These are phyloP conservation scores for Ovibos moschatus DNA, from an alignment of 2,113 vertebrate species.

Conservation along the genomic window DNA sequence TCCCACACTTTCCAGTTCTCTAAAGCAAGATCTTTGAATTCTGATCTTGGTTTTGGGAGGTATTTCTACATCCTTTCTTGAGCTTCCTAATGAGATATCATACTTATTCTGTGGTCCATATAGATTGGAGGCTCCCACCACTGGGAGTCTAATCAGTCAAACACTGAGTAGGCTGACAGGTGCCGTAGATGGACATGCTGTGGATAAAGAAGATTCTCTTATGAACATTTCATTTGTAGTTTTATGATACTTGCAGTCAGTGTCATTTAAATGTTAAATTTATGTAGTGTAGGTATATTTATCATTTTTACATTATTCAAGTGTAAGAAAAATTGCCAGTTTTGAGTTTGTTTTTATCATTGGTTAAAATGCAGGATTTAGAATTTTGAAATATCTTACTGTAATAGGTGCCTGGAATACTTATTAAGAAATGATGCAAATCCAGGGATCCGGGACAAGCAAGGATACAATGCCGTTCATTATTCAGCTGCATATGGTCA, in stretches of 20 bases:
- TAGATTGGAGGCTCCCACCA: not conserved
- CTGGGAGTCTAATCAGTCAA: not conserved
- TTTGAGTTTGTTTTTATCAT: constrained; percentile 33
- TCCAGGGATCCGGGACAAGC: constrained; percentile 96
- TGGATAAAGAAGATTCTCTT: not conserved
- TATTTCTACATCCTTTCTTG: not conserved
- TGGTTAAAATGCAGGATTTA: constrained; percentile 53
- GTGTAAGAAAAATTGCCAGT: not conserved
- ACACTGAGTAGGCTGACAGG: not conserved
- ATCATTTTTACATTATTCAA: not conserved
- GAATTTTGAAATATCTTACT: constrained; percentile 63
- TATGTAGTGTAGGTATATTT: not conserved
- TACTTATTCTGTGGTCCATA: not conserved
- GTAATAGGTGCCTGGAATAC: constrained; percentile 97
- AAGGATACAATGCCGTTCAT: constrained; percentile 98
- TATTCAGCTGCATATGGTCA: constrained; percentile 89
- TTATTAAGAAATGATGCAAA: constrained; percentile 97
- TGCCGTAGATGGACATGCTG: not conserved
- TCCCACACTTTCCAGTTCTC: not conserved
- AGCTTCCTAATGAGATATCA: not conserved
- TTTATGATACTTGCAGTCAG: not conserved
- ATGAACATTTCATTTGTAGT: not conserved
- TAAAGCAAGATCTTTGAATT: not conserved
- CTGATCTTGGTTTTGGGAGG: not conserved
- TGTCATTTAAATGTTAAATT: not conserved